Conservation (phyloP, 2,888 invertebrate species). For the Minunthozetes semirufus region DNA sequence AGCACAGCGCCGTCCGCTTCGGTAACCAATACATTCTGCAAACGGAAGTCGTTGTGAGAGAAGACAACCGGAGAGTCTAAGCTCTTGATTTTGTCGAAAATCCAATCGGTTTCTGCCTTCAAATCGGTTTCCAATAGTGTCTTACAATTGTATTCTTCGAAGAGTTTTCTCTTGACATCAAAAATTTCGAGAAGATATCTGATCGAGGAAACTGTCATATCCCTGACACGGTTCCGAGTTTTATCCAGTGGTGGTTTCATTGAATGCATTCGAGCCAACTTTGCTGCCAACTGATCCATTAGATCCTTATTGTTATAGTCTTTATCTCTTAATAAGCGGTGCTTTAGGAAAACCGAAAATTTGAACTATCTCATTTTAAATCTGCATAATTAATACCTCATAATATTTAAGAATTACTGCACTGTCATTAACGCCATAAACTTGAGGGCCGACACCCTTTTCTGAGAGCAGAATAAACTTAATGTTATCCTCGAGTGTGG, state of each 20-base stretch:
- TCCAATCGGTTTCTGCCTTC: conserved; percentile 1
- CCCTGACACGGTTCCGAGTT: neutral
- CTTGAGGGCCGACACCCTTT: conserved; percentile 63
- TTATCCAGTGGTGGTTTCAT: no score
- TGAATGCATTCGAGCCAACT: no score
- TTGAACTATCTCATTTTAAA: no score
- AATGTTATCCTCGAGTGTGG: neutral
- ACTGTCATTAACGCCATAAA: conserved; percentile 91
- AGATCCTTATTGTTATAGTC: no score
- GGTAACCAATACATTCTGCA: conserved; percentile 12
- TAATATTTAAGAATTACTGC: conserved; percentile 86
- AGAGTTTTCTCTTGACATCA: neutral
- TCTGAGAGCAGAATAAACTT: neutral
- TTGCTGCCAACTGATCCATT: no score
- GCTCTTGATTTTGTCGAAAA: neutral
- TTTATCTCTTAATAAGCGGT: no score
- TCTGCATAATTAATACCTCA: neutral
- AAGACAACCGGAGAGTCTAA: conserved; percentile 5
- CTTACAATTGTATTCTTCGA: conserved; percentile 7
- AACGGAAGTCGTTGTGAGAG: conserved; percentile 16
- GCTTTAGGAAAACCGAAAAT: no score
- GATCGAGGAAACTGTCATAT: neutral
- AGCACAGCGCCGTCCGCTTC: no score
- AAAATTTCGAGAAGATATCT: neutral
- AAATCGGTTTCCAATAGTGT: conserved; percentile 2